Evolutionary conservation across 2,113 vertebrate genomes (phyloP), one percentile per base, ranked within the genome.

Genomic region (Bungarus multicinctus): DNA sequence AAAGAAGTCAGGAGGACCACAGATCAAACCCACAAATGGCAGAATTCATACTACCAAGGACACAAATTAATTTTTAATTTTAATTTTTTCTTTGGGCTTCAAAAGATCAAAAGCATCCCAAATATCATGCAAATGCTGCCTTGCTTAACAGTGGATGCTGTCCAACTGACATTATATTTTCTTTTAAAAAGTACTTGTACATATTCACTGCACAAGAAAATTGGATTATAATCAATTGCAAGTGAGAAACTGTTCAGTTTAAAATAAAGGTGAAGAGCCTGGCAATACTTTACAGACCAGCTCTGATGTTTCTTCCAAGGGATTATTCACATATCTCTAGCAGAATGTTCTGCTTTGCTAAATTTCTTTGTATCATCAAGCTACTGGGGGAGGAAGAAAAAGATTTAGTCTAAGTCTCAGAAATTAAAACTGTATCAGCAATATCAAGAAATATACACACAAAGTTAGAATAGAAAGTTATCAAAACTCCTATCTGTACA

Each of bases 181-280:
- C 91, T 90, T 90, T 94, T 92, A 81, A 90, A 5, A 1, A 87
- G 91, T 54, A 94, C 92, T 93, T 87, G 91, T 90, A 91, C 0
- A 5, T 91, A 93, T 90, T 1, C 0, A 54, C 93, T 95, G 94
- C 91, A 91, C 0, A 0, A 87, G 94, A 91, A 93, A 92, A 88
- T 95, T 12, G 91, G 87, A 89, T 57, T 88, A 89, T 64, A 90
- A 97, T 90, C 95, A 96, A 90, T 60, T 93, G 94, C 94, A 95
- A 93, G 87, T 20, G 69, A 23, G 92, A 45, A 87, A 1, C 91
- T 97, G 81, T 90, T 81, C 90, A 94, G 94, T 20, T 64, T 93
- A 96, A 97, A 87, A 94, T 39, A 95, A 95, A 96, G 52, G 93
- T 91, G 23, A 93, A 91, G 57, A 95, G 92, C 58, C 34, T 54